Evolutionary conservation across 1,140 invertebrate species (phyloP).

Genomic region (Harlomillsia oculata): DNA sequence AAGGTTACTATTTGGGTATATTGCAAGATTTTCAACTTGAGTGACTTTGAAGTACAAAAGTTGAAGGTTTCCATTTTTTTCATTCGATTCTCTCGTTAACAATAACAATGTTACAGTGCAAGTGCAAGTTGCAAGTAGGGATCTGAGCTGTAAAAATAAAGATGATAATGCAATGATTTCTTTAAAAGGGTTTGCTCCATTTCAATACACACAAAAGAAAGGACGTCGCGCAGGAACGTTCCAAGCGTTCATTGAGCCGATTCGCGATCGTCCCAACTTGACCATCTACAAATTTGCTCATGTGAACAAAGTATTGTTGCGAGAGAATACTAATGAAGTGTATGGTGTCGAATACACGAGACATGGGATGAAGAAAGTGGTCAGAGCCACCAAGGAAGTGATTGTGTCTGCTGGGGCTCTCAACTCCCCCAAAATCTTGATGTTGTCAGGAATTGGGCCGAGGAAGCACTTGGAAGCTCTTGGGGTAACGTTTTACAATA

Average conservation of each 20-base stretch:
- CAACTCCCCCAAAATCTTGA: conserved; percentile 37
- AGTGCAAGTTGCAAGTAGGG: no score
- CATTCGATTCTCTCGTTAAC: no score
- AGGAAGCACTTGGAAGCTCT: conserved; percentile 39
- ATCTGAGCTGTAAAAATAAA: no score
- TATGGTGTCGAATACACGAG: conserved; percentile 25
- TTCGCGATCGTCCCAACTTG: conserved; percentile 12
- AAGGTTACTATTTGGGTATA: no score
- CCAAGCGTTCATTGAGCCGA: conserved; percentile 22
- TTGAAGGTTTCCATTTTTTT: no score
- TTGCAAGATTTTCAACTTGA: no score
- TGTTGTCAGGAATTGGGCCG: conserved; percentile 44
- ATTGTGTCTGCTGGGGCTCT: conserved; percentile 38
- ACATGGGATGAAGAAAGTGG: conserved; percentile 18
- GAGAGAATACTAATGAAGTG: not conserved
- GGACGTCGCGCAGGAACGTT: conserved; percentile 24
- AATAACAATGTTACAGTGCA: no score
- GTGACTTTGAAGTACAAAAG: no score
- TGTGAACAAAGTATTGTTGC: conserved; percentile 10
- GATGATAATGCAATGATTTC: no score
- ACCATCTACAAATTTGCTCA: conserved; percentile 27
- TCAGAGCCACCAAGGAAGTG: conserved; percentile 36
- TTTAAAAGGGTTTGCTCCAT: conserved; percentile 12
- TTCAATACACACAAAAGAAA: conserved; percentile 20
- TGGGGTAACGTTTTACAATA: conserved; percentile 24